phyloP scores from a whole-genome alignment of 2,888 invertebrate species.

The Hypena proboscidalis region DNA sequence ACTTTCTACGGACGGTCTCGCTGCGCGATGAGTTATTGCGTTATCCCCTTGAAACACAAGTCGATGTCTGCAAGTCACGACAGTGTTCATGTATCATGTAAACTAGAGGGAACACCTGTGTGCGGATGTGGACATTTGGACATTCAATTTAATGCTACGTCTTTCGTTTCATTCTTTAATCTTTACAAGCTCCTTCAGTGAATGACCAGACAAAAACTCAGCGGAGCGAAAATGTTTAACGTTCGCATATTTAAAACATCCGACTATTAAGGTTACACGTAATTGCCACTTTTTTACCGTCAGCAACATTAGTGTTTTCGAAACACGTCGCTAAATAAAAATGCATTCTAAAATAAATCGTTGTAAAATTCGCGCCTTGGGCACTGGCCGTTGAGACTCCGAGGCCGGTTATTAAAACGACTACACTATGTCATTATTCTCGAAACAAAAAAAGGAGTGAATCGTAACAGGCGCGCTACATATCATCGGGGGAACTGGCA shows the following conservation, averaged over 20 bases:
- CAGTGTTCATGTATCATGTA: conserved; percentile 54
- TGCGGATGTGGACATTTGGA: conserved; percentile 10
- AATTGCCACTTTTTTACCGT: conserved; percentile 37
- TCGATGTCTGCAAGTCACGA: conserved; percentile 55
- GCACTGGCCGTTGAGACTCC: conserved; percentile 59
- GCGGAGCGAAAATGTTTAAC: conserved; percentile 34
- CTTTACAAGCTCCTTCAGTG: conserved; percentile 16
- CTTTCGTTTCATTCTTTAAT: conserved; percentile 4
- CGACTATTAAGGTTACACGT: conserved; percentile 38
- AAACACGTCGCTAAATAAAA: conserved; percentile 56
- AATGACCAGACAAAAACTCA: conserved; percentile 32
- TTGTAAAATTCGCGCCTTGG: conserved; percentile 71
- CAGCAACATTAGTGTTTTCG: conserved; percentile 52
- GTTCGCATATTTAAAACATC: conserved; percentile 36
- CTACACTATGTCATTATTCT: conserved; percentile 81
- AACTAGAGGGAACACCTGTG: conserved; percentile 30
- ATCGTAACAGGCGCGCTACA: conserved; percentile 78
- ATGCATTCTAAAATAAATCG: conserved; percentile 69
- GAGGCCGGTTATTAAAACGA: conserved; percentile 76
- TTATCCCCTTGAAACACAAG: conserved; percentile 61
- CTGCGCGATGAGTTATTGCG: conserved; percentile 65
- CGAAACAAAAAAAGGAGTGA: conserved; percentile 75
- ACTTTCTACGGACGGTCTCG: conserved; percentile 62
- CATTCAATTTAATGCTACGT: conserved; percentile 6
- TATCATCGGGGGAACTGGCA: conserved; percentile 80